A percentile compares a stretch with the other conserved stretches of the same genome.
Evolutionary conservation across 2,113 vertebrate genomes (phyloP).

Genomic region (Myiagra hebetior): DNA sequence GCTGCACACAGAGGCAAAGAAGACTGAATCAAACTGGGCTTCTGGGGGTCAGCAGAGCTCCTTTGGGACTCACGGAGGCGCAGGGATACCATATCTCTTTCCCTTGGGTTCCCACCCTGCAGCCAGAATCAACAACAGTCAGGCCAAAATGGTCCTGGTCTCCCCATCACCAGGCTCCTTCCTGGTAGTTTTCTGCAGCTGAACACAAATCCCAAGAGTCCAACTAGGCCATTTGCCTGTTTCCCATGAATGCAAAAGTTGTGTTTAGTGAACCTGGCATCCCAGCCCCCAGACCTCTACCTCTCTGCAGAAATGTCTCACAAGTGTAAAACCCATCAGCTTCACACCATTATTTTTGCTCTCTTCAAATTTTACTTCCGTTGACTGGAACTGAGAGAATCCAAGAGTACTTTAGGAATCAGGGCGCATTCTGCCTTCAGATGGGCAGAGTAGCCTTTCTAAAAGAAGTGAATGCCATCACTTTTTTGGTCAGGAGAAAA

Average conservation of each 20-base stretch:
- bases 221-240: background rate
- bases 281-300: background rate
- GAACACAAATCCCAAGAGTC: background rate
- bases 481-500: background rate
- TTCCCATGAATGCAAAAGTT: background rate
- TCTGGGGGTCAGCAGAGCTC: background rate
- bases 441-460: background rate
- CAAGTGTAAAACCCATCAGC: background rate
- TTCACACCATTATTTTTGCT: background rate
- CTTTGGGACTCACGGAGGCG: background rate
- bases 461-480: background rate
- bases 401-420: background rate
- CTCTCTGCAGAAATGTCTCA: background rate
- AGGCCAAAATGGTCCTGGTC: background rate
- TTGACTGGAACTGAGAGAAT: background rate
- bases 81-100: background rate
- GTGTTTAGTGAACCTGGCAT: background rate
- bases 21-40: background rate
- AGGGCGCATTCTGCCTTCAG: background rate
- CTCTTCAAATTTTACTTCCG: background rate
- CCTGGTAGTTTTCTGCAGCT: background rate
- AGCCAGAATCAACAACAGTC: background rate
- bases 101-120: background rate
- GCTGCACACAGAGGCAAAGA: background rate
- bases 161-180: background rate